phyloP scores from a whole-genome alignment of 1,140 invertebrate genomes.

The Lepidurus arcticus region DNA sequence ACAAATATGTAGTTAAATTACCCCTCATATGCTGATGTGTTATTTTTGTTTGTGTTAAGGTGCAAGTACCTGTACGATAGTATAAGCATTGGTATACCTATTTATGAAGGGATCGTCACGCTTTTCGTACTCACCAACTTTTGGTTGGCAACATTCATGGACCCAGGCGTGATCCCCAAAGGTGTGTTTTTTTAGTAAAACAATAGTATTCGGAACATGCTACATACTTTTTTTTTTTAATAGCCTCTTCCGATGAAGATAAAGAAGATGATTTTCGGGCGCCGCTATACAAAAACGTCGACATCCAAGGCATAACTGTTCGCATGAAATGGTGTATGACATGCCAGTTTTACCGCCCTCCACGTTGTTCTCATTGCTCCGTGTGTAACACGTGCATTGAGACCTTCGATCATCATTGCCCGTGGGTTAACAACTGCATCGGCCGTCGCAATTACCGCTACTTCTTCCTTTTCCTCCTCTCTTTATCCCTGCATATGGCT shows the following conservation, averaged over 20 bases:
- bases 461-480: conserved; percentile 97
- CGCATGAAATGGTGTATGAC: conserved; percentile 99
- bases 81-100: conserved; percentile 79
- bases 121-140: conserved; percentile 98
- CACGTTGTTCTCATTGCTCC: conserved; percentile 96
- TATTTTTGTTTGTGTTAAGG: conserved; percentile 54
- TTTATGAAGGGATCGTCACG: conserved; percentile 87
- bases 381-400: conserved; percentile 99
- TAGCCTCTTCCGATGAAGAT: conserved; percentile 92
- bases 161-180: conserved; percentile 97
- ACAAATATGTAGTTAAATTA: conserved; percentile 28
- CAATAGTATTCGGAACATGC: conserved; percentile 33
- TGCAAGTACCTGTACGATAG: conserved; percentile 72
- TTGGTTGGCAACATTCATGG: conserved; percentile 97
- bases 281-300: conserved; percentile 94
- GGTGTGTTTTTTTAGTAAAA: conserved; percentile 55
- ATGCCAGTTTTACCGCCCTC: conserved; percentile 98
- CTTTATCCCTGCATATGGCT: conserved; percentile 93
- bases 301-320: conserved; percentile 96
- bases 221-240: conserved; percentile 32
- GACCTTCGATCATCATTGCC: conserved; percentile 99
- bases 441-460: conserved; percentile 96
- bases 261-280: conserved; percentile 94
- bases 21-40: neutral
- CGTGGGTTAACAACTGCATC: conserved; percentile 99